Conservation (phyloP, 2,888 invertebrate species). For the Drosophila pseudotakahashii region DNA sequence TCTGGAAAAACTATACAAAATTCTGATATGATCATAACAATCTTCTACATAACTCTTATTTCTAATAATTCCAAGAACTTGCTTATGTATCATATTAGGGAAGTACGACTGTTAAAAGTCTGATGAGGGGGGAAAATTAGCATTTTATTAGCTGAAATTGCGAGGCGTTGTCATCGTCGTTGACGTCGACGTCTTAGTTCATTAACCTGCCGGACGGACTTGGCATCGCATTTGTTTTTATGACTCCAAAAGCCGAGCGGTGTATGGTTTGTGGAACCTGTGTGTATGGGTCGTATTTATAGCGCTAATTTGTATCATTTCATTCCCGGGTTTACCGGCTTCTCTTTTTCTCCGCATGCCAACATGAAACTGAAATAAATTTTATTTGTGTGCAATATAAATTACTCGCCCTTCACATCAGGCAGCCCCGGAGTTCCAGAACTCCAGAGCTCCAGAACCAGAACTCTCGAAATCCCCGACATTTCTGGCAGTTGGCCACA, state of each 20-base stretch:
- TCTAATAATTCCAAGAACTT: no score
- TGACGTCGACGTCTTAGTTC: slow-evolving; percentile 49
- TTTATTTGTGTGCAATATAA: slow-evolving; percentile 74
- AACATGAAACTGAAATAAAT: slow-evolving; percentile 73
- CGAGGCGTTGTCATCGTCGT: slow-evolving; percentile 34
- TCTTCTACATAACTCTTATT: no score
- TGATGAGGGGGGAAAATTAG: slow-evolving; percentile 51
- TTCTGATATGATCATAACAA: no score
- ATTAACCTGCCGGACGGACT: slow-evolving; percentile 56
- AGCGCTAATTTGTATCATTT: slow-evolving; percentile 72
- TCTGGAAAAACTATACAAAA: no score
- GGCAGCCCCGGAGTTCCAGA: slow-evolving; percentile 13
- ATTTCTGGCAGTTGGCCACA: slow-evolving; percentile 37
- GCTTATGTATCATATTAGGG: neutral
- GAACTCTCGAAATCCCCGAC: slow-evolving; percentile 5
- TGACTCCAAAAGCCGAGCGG: slow-evolving; percentile 39
- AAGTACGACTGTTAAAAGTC: slow-evolving; percentile 16
- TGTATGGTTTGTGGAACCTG: slow-evolving; percentile 43
- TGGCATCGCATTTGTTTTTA: slow-evolving; percentile 62
- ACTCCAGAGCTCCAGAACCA: neutral
- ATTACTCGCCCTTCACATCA: slow-evolving; percentile 50
- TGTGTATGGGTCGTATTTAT: slow-evolving; percentile 63
- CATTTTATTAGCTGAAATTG: slow-evolving; percentile 66
- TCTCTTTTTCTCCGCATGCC: slow-evolving; percentile 52
- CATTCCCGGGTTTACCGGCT: slow-evolving; percentile 5